phyloP scores from a whole-genome alignment of 2,888 invertebrate species.

The Nudaria mundana region DNA sequence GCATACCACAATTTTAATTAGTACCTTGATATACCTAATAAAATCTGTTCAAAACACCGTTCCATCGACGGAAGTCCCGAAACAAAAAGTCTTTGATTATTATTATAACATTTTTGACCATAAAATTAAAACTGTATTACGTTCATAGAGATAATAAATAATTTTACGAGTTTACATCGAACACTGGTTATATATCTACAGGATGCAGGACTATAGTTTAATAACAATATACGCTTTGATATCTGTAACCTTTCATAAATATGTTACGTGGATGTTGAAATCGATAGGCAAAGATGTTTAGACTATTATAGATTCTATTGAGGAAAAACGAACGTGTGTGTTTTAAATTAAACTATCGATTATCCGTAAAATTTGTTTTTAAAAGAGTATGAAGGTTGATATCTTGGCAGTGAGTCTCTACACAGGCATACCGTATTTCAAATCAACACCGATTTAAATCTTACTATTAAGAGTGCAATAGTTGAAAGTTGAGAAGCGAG shows the following conservation, averaged over 20 bases:
- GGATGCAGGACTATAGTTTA: conserved; percentile 59
- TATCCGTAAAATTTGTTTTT: too few species aligned
- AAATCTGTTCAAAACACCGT: conserved; percentile 20
- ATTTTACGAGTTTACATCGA: conserved; percentile 73
- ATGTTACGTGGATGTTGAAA: conserved; percentile 5
- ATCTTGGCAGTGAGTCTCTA: too few species aligned
- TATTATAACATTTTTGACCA: conserved; percentile 63
- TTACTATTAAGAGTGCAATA: too few species aligned
- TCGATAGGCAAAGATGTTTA: background rate
- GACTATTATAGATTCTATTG: too few species aligned
- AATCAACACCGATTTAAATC: too few species aligned
- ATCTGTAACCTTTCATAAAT: conserved; percentile 16
- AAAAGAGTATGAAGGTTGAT: too few species aligned
- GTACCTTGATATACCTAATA: conserved; percentile 3
- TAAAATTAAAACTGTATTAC: conserved; percentile 60
- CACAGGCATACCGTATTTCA: too few species aligned
- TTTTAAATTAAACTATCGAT: too few species aligned
- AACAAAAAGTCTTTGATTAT: conserved; percentile 57
- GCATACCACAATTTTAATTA: background rate
- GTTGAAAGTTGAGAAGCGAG: too few species aligned
- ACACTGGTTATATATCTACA: conserved; percentile 57
- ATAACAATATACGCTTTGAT: conserved; percentile 58
- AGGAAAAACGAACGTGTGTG: too few species aligned
- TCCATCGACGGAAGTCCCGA: conserved; percentile 54
- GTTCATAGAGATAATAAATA: conserved; percentile 72